Percentiles rank a stretch among this genome's conserved stretches.
Conservation (phyloP, 2,888 invertebrate species). For the Trichogramma evanescens region DNA sequence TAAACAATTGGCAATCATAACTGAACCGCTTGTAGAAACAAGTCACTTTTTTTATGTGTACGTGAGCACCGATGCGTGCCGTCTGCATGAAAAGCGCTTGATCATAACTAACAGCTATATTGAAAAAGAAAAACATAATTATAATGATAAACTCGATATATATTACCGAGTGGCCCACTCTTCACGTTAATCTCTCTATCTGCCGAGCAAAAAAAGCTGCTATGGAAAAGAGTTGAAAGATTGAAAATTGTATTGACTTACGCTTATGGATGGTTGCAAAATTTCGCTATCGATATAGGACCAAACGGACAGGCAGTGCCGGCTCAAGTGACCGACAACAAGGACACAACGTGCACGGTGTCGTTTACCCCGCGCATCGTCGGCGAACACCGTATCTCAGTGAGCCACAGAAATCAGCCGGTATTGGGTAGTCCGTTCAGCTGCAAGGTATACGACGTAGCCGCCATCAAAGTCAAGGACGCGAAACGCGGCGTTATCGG, state of each 20-base stretch:
- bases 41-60: no score
- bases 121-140: background rate
- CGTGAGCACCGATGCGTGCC: no score
- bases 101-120: no score
- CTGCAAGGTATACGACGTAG: slow-evolving; percentile 90
- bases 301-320: slow-evolving; percentile 87
- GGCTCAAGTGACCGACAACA: slow-evolving; percentile 79
- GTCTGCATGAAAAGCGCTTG: no score
- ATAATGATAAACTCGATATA: background rate
- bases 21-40: no score
- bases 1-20: background rate
- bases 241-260: no score
- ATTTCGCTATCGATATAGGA: slow-evolving; percentile 53
- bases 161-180: background rate
- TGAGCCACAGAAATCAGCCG: slow-evolving; percentile 72
- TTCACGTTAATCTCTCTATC: no score
- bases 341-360: slow-evolving; percentile 75
- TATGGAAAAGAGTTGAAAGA: background rate
- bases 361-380: slow-evolving; percentile 88
- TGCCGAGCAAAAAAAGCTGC: background rate
- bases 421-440: slow-evolving; percentile 90
- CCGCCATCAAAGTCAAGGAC: slow-evolving; percentile 89
- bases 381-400: slow-evolving; percentile 85
- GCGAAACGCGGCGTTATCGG: slow-evolving; percentile 81
- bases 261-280: no score